Conservation (phyloP, 2,888 invertebrate genomes). For the Aethes cnicana region DNA sequence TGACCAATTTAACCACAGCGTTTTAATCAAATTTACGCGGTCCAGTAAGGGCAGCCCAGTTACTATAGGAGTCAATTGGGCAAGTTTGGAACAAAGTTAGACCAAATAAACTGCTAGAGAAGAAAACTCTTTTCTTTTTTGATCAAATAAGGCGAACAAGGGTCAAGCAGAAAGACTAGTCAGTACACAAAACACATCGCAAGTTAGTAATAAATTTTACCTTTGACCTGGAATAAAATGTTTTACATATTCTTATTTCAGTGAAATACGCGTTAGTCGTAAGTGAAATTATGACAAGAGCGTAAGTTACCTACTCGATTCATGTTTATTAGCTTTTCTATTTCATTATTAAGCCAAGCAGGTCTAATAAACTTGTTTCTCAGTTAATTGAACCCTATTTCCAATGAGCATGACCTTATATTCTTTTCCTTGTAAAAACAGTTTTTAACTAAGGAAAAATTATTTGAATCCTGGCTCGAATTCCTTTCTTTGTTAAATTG, state of each 20-base stretch:
- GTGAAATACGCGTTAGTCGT: too few relatives aligned
- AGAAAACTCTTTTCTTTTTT: conserved; percentile 20
- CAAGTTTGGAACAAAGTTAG: conserved; percentile 15
- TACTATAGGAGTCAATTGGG: not conserved
- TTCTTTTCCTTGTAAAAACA: not conserved
- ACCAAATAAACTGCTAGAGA: conserved; percentile 8
- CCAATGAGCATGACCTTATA: too few relatives aligned
- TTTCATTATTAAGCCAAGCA: too few relatives aligned
- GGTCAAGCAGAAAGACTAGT: conserved; percentile 1
- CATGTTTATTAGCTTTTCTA: too few relatives aligned
- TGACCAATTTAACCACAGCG: not conserved
- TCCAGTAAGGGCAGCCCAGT: not conserved
- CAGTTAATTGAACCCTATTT: too few relatives aligned
- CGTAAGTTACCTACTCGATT: not conserved
- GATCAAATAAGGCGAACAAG: conserved; percentile 19
- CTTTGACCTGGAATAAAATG: too few relatives aligned
- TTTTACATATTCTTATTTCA: too few relatives aligned
- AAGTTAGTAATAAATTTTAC: too few relatives aligned
- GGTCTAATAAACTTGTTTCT: too few relatives aligned
- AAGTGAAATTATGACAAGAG: too few relatives aligned
- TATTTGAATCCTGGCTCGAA: not conserved
- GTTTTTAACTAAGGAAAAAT: not conserved
- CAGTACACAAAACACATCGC: too few relatives aligned
- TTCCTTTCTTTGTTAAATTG: too few relatives aligned
- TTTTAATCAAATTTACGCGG: not conserved